A percentile compares a stretch with the other conserved stretches of the same genome.
Conservation (phyloP, 2,888 invertebrate species). For the Cantharis nigra region DNA sequence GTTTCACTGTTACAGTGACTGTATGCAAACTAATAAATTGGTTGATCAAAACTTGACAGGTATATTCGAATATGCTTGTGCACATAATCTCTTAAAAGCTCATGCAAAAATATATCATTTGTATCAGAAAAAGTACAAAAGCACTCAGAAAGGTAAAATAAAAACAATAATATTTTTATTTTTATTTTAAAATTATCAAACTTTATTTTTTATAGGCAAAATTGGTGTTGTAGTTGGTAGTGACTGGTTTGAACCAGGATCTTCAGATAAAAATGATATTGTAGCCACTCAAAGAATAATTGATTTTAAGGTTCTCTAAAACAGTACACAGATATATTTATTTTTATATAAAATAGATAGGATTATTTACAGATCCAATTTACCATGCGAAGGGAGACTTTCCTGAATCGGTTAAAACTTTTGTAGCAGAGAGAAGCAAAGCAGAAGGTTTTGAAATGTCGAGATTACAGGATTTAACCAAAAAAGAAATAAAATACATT, state of each 20-base stretch:
- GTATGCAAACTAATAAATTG: conserved; percentile 50
- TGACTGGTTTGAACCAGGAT: conserved; percentile 11
- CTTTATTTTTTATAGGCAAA: conserved; percentile 9
- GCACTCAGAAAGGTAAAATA: conserved; percentile 15
- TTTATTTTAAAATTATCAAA: background rate
- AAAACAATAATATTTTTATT: background rate
- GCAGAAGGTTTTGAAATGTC: conserved; percentile 32
- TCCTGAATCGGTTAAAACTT: conserved; percentile 32
- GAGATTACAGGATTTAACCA: conserved; percentile 61
- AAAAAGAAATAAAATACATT: conserved; percentile 53
- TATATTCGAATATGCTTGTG: conserved; percentile 62
- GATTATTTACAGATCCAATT: conserved; percentile 61
- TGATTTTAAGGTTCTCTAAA: conserved; percentile 21
- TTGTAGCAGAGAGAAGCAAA: conserved; percentile 29
- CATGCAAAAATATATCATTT: conserved; percentile 56
- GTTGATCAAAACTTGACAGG: conserved; percentile 57
- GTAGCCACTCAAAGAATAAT: conserved; percentile 14
- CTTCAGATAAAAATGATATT: conserved; percentile 3
- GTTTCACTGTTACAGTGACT: conserved; percentile 40
- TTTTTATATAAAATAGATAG: conserved; percentile 38
- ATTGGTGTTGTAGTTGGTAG: conserved; percentile 5
- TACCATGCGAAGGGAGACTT: conserved; percentile 33
- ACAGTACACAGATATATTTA: background rate
- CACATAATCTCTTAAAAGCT: conserved; percentile 55
- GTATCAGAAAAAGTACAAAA: conserved; percentile 37